Percentiles rank a stretch among this genome's conserved stretches.
These are phyloP conservation scores for Drosophila funebris DNA, from an alignment of 1,140 invertebrate genomes.

Conservation along the genomic window DNA sequence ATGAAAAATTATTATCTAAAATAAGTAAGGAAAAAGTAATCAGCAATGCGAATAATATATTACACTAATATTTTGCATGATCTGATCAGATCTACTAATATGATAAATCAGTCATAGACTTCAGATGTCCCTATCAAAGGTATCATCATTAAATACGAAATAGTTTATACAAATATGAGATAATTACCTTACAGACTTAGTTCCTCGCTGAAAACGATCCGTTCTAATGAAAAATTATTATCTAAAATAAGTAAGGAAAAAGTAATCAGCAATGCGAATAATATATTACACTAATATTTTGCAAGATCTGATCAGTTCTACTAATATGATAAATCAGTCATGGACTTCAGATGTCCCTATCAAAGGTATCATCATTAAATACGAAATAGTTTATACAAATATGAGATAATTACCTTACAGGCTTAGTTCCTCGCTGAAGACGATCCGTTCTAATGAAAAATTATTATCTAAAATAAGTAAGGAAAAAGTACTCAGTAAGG, in stretches of 20 bases:
- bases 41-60: too few species aligned
- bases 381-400: neutral
- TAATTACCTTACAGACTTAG: neutral
- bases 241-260: too few species aligned
- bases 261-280: too few species aligned
- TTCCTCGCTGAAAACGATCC: neutral
- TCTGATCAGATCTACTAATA: neutral
- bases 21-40: neutral
- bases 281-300: neutral
- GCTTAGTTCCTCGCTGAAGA: neutral
- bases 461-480: neutral
- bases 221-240: neutral
- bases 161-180: neutral
- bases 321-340: slow-evolving; percentile 33
- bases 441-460: neutral
- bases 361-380: neutral
- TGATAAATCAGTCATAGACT: slow-evolving; percentile 46
- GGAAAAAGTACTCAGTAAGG: neutral
- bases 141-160: slow-evolving; percentile 39
- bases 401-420: neutral
- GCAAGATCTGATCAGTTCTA: neutral
- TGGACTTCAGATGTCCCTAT: slow-evolving; percentile 43
- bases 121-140: slow-evolving; percentile 51
- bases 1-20: neutral
- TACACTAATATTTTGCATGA: too few species aligned